Percentiles rank a stretch among this genome's conserved stretches.
phyloP scores from a whole-genome alignment of 2,113 vertebrate genomes.

The Riparia riparia region DNA sequence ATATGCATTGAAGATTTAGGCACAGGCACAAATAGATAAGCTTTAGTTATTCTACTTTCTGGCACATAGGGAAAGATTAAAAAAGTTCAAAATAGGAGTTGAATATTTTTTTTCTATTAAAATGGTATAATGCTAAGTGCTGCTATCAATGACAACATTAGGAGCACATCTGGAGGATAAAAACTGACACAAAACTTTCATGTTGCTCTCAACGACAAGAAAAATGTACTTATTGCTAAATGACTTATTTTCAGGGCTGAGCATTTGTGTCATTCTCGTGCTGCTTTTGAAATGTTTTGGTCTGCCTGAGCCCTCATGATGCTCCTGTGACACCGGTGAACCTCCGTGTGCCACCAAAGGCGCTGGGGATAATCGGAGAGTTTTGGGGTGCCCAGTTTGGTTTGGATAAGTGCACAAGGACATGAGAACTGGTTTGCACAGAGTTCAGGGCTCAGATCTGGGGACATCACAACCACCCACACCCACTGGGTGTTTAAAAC shows the following conservation, averaged over 20 bases:
- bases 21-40: conserved; percentile 46
- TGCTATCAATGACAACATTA: background rate
- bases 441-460: background rate
- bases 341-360: fast-evolving
- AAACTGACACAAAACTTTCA: conserved; percentile 33
- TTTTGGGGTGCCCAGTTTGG: background rate
- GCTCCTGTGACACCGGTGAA: fast-evolving
- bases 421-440: background rate
- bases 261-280: background rate
- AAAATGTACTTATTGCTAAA: background rate
- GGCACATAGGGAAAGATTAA: conserved; percentile 21
- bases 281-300: background rate
- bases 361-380: fast-evolving
- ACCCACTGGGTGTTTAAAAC: background rate
- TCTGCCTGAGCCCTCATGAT: fast-evolving
- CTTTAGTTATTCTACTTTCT: conserved; percentile 53
- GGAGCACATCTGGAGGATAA: background rate
- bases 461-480: background rate
- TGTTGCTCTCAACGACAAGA: background rate
- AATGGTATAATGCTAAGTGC: background rate
- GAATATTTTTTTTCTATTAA: background rate
- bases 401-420: background rate
- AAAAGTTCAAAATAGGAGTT: conserved; percentile 51
- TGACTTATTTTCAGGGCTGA: background rate
- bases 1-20: conserved; percentile 61